Evolutionary conservation across 2,113 vertebrate genomes (phyloP).

Genomic region (Halcyon malimbica): DNA sequence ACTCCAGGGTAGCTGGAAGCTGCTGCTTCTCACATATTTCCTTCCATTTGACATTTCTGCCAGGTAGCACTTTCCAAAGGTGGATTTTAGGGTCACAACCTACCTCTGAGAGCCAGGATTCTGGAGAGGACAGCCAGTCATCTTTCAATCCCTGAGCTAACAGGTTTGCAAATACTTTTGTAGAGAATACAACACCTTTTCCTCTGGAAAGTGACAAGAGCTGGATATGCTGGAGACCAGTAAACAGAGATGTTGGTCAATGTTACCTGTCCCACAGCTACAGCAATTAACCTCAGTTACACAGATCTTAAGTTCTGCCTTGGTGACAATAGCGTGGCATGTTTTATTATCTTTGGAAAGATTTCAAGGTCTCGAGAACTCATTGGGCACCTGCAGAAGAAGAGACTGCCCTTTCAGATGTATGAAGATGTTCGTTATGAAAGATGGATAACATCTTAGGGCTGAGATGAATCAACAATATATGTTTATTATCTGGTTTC

Average conservation of each 20-base stretch:
- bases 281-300: neutral
- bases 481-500: neutral
- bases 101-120: neutral
- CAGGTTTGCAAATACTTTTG: neutral
- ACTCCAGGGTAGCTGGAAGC: neutral
- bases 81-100: neutral
- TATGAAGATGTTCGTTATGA: neutral
- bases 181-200: neutral
- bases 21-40: neutral
- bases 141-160: neutral
- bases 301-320: neutral
- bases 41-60: neutral
- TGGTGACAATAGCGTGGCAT: neutral
- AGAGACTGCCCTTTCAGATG: neutral
- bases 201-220: neutral
- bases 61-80: neutral
- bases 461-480: neutral
- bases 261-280: neutral
- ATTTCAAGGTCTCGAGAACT: neutral
- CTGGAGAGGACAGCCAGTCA: neutral
- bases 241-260: neutral
- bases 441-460: neutral
- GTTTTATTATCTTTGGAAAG: neutral
- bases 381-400: neutral
- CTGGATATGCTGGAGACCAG: neutral